Conservation (phyloP, 2,797 vertebrate species). For the Lindbergichthys nudifrons region DNA sequence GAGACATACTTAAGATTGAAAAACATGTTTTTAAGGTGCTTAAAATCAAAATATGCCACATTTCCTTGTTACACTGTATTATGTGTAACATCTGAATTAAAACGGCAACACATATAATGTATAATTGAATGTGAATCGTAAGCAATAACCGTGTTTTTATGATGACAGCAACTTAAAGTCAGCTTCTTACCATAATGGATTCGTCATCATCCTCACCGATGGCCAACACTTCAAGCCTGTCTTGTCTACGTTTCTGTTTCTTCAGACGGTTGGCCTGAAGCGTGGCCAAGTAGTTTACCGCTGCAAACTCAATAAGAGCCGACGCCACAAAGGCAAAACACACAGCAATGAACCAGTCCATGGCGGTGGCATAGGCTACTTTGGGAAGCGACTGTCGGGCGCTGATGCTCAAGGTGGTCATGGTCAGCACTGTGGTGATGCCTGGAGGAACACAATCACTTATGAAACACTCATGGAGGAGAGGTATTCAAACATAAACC, state of each 20-base stretch:
- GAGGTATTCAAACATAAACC: not conserved
- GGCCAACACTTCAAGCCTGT: slow-evolving; percentile 83
- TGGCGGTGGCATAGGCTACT: slow-evolving; percentile 97
- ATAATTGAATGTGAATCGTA: too few species aligned
- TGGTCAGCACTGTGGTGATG: slow-evolving; percentile 97
- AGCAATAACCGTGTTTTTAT: not conserved
- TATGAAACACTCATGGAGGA: slow-evolving; percentile 4
- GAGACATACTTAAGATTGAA: not conserved
- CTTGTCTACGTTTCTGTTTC: slow-evolving; percentile 81
- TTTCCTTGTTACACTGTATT: not conserved
- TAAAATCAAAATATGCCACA: not conserved
- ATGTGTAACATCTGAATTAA: not conserved
- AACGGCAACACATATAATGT: not conserved
- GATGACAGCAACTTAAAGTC: not conserved
- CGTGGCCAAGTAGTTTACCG: slow-evolving; percentile 96
- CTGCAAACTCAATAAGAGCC: slow-evolving; percentile 96
- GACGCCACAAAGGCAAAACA: slow-evolving; percentile 98
- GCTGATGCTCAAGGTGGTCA: slow-evolving; percentile 99
- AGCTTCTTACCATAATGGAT: slow-evolving; percentile 71
- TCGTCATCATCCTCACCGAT: slow-evolving; percentile 84
- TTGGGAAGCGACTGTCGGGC: slow-evolving; percentile 97
- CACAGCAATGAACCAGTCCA: slow-evolving; percentile 99
- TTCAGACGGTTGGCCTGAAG: slow-evolving; percentile 86
- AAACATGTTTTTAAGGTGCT: not conserved
- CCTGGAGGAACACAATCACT: slow-evolving; percentile 79